These are phyloP conservation scores for Phoeniculus purpureus DNA, from an alignment of 2,797 vertebrate genomes.

Conservation along the genomic window DNA sequence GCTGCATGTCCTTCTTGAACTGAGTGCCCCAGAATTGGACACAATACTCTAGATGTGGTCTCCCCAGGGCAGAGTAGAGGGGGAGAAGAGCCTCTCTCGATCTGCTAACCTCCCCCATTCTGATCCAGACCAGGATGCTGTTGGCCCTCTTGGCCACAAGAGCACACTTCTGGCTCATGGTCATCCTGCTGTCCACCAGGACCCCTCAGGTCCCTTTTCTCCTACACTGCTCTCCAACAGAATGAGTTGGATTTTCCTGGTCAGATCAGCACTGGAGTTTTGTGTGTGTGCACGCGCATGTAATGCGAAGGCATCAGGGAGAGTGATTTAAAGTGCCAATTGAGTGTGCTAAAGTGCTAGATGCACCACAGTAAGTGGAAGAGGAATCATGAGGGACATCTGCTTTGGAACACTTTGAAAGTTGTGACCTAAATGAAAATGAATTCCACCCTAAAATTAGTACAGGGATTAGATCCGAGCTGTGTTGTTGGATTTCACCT, in stretches of 20 bases:
- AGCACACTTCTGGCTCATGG: too few species aligned
- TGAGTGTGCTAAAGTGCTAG: neutral
- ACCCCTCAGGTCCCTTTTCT: too few species aligned
- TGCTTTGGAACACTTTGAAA: neutral
- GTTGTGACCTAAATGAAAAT: neutral
- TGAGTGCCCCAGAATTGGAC: too few species aligned
- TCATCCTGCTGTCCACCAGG: too few species aligned
- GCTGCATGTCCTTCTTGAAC: too few species aligned
- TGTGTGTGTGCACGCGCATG: neutral
- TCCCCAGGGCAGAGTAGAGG: too few species aligned
- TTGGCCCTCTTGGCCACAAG: too few species aligned
- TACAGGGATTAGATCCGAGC: neutral
- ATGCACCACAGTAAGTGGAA: neutral
- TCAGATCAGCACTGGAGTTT: neutral
- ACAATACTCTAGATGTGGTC: too few species aligned
- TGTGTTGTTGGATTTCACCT: neutral
- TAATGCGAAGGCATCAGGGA: neutral
- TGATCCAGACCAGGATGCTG: too few species aligned
- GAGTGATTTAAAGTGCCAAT: neutral
- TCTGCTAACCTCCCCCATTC: too few species aligned
- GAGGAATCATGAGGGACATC: constrained; percentile 2
- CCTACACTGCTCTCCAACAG: too few species aligned
- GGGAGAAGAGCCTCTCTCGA: too few species aligned
- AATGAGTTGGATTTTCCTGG: neutral
- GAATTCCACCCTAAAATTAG: neutral